A percentile compares a stretch with the other conserved stretches of the same genome.
These are phyloP conservation scores for Spondyliosoma cantharus DNA, from an alignment of 2,797 vertebrate species.

Conservation along the genomic window DNA sequence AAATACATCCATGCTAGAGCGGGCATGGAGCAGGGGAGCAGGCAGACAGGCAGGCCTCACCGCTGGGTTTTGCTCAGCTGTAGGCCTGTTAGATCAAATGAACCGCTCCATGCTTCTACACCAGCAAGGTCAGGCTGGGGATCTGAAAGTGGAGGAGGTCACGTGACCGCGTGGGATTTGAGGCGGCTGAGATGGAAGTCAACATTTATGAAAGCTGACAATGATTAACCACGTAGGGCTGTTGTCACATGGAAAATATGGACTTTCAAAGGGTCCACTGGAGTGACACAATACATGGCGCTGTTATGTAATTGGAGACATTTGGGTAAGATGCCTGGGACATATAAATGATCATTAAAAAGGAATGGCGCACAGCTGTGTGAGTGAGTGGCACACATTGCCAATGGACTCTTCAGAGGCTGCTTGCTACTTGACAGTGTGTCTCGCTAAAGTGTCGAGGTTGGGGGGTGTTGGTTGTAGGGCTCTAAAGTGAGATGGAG, in stretches of 20 bases:
- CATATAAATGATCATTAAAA: slow-evolving; percentile 63
- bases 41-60: slow-evolving; percentile 63
- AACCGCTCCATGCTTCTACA: slow-evolving; percentile 74
- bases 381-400: slow-evolving; percentile 56
- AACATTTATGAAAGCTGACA: slow-evolving; percentile 79
- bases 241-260: slow-evolving; percentile 70
- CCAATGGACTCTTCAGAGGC: slow-evolving; percentile 66
- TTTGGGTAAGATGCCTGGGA: slow-evolving; percentile 62
- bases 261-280: slow-evolving; percentile 56
- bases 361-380: slow-evolving; percentile 48
- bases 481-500: slow-evolving; percentile 83
- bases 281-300: slow-evolving; percentile 47
- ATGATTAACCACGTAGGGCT: slow-evolving; percentile 75
- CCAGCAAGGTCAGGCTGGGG: slow-evolving; percentile 79
- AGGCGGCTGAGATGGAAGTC: slow-evolving; percentile 76
- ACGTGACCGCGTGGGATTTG: slow-evolving; percentile 81
- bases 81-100: slow-evolving; percentile 82
- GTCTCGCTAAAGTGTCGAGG: slow-evolving; percentile 75
- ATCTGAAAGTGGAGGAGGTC: slow-evolving; percentile 76
- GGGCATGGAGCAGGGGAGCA: slow-evolving; percentile 62
- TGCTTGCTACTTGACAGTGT: slow-evolving; percentile 70
- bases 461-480: slow-evolving; percentile 69
- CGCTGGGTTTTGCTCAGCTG: slow-evolving; percentile 72
- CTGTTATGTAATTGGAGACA: slow-evolving; percentile 66
- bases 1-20: slow-evolving; percentile 77